These are phyloP conservation scores for Philonicus albiceps DNA, from an alignment of 2,888 invertebrate genomes.

Conservation along the genomic window DNA sequence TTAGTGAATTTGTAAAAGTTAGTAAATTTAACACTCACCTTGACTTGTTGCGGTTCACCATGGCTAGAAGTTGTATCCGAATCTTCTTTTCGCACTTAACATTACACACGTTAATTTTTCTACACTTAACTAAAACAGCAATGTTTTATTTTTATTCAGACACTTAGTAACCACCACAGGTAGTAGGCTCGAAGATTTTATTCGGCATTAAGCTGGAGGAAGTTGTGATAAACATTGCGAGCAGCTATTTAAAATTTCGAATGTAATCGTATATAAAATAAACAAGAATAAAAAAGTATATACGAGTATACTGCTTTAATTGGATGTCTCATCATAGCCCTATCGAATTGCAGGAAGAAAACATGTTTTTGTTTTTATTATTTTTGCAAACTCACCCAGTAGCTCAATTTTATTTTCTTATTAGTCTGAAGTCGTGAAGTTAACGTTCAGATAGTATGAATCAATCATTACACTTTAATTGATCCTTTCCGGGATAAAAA, in stretches of 20 bases:
- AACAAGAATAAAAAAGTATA: background rate
- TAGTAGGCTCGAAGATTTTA: background rate
- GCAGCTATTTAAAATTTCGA: background rate
- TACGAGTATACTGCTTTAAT: background rate
- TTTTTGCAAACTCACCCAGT: background rate
- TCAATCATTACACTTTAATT: background rate
- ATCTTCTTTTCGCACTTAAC: constrained; percentile 31
- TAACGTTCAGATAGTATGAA: background rate
- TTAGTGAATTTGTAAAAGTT: too few relatives aligned
- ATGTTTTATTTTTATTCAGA: background rate
- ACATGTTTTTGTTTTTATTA: background rate
- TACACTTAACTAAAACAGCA: background rate
- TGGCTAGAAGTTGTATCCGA: constrained; percentile 47
- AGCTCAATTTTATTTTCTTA: background rate
- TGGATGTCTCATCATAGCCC: background rate
- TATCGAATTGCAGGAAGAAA: background rate
- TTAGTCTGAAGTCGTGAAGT: background rate
- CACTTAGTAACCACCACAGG: constrained; percentile 15
- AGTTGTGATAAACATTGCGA: background rate
- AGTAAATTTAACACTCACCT: constrained; percentile 23
- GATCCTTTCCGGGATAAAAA: background rate
- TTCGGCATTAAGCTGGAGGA: background rate
- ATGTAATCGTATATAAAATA: background rate
- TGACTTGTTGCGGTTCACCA: constrained; percentile 49
- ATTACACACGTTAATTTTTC: constrained; percentile 41